Conservation (phyloP, 2,888 invertebrate species). For the Alentia gelatinosa region DNA sequence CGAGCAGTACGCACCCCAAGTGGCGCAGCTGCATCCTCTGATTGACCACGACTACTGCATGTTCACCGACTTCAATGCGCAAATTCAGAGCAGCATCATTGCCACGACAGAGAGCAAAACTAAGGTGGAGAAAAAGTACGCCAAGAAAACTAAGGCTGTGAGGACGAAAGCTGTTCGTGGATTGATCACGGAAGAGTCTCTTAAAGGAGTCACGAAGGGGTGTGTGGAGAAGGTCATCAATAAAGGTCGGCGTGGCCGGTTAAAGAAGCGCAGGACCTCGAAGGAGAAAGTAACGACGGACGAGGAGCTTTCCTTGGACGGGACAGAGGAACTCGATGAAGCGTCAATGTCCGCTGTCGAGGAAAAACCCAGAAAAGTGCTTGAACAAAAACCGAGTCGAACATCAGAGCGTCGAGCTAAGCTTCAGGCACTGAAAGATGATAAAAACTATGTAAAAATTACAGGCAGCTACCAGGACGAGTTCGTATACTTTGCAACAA, state of each 20-base stretch:
- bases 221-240: background rate
- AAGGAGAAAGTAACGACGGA: background rate
- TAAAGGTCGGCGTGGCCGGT: constrained; percentile 40
- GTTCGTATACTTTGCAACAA: constrained; percentile 79
- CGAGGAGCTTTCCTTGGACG: constrained; percentile 18
- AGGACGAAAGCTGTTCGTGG: constrained; percentile 55
- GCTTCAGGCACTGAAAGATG: constrained; percentile 53
- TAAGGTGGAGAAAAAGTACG: constrained; percentile 60
- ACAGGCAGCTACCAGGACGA: constrained; percentile 79
- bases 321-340: background rate
- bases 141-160: constrained; percentile 62
- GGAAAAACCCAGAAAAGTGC: background rate
- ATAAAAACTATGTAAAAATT: constrained; percentile 75
- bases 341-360: background rate
- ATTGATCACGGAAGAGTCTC: constrained; percentile 30
- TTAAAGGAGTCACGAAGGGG: background rate
- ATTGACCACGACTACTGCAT: constrained; percentile 70
- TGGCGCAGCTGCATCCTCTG: constrained; percentile 65
- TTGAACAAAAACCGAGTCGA: constrained; percentile 49
- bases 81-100: constrained; percentile 68
- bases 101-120: constrained; percentile 65
- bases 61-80: constrained; percentile 66
- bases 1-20: background rate
- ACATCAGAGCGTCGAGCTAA: constrained; percentile 19
- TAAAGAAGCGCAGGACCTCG: background rate